Percentiles rank a stretch among this genome's conserved stretches.
phyloP scores from a whole-genome alignment of 64 coral and sea anemone genomes.

The Pocillopora verrucosa region DNA sequence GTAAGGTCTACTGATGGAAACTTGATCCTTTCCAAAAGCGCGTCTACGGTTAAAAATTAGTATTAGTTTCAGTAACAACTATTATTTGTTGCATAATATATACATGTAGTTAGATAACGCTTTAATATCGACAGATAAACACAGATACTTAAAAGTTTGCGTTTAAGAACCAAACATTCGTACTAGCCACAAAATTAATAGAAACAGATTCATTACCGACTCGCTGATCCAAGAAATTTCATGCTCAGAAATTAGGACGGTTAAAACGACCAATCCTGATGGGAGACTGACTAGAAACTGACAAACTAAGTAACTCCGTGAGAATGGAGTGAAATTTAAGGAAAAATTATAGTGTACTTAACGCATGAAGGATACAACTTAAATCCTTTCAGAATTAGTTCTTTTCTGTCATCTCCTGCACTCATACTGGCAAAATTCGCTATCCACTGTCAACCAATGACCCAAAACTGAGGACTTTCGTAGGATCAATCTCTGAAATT shows the following conservation, averaged over 20 bases:
- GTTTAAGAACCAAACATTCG: not conserved
- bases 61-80: not conserved
- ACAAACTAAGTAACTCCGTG: not conserved
- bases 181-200: not conserved
- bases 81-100: not conserved
- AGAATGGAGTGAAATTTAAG: not conserved
- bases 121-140: slow-evolving; percentile 5
- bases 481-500: not conserved
- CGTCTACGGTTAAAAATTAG: not conserved
- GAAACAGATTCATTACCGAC: not conserved
- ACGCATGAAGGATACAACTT: slow-evolving; percentile 59
- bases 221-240: not conserved
- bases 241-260: not conserved
- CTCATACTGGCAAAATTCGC: slow-evolving; percentile 8
- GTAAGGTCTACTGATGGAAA: not conserved
- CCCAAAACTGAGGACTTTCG: not conserved
- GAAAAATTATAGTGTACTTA: not conserved
- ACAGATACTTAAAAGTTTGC: not conserved
- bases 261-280: not conserved
- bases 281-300: not conserved
- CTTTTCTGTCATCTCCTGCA: not conserved
- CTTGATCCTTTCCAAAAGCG: not conserved
- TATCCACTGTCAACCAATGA: not conserved
- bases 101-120: not conserved
- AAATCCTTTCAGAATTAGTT: slow-evolving; percentile 54